phyloP scores from a whole-genome alignment of 2,888 invertebrate genomes.

The Pseudococcus longispinus region DNA sequence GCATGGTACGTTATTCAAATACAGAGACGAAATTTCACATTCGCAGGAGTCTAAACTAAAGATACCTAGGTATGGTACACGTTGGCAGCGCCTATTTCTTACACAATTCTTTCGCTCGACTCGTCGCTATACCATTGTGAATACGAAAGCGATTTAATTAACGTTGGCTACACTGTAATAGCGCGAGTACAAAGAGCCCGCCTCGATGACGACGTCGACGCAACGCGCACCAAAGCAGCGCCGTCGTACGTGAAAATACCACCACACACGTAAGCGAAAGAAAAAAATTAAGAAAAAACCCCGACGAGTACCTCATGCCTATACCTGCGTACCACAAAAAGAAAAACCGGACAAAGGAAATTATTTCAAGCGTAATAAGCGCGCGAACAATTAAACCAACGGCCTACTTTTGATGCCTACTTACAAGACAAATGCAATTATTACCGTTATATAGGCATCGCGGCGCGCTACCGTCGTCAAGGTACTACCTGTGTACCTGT shows the following conservation, averaged over 20 bases:
- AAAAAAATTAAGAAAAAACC: background rate
- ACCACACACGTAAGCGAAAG: background rate
- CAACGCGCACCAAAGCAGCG: background rate
- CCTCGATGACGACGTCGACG: background rate
- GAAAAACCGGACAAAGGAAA: slow-evolving; percentile 40
- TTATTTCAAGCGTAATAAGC: slow-evolving; percentile 38
- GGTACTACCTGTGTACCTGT: background rate
- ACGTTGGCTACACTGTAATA: slow-evolving; percentile 9
- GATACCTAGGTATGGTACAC: background rate
- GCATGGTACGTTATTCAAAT: background rate
- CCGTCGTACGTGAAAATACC: background rate
- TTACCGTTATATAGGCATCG: slow-evolving; percentile 14
- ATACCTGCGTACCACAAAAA: background rate
- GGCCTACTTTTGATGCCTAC: slow-evolving; percentile 33
- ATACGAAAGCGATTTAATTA: slow-evolving; percentile 31
- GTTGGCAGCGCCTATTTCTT: background rate
- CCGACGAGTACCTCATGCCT: background rate
- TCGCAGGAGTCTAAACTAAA: background rate
- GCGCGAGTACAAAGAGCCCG: background rate
- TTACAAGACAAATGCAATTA: slow-evolving; percentile 31
- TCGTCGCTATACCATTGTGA: background rate
- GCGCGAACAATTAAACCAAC: slow-evolving; percentile 40
- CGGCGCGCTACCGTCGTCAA: background rate
- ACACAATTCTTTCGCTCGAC: background rate
- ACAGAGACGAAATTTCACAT: background rate